Evolutionary conservation across 1,140 invertebrate species (phyloP).

Genomic region (Spodoptera frugiperda): DNA sequence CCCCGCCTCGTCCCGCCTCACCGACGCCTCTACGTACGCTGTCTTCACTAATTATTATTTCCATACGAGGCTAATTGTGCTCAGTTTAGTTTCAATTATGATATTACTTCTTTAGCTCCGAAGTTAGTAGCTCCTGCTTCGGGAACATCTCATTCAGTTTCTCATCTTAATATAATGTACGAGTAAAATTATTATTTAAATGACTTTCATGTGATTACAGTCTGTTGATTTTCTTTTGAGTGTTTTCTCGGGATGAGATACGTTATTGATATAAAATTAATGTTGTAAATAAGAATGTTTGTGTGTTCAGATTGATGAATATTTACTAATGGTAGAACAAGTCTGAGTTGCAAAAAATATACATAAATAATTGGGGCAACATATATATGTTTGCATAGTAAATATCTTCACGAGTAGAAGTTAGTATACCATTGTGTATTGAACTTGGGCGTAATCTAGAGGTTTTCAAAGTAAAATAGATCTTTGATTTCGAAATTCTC

Average conservation of each 20-base stretch:
- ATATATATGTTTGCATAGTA: too few relatives aligned
- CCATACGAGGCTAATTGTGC: conserved; percentile 28
- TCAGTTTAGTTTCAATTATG: conserved; percentile 30
- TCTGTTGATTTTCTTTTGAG: neutral
- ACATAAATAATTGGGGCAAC: too few relatives aligned
- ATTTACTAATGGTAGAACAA: too few relatives aligned
- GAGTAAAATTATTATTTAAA: neutral
- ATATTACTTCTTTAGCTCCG: conserved; percentile 21
- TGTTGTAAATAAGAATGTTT: too few relatives aligned
- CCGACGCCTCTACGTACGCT: neutral
- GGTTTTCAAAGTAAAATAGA: too few relatives aligned
- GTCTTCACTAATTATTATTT: conserved; percentile 38
- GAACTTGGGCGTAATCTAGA: too few relatives aligned
- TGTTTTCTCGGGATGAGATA: neutral
- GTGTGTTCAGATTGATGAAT: too few relatives aligned
- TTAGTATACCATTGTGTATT: too few relatives aligned
- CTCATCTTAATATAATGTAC: neutral
- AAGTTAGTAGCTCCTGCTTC: conserved; percentile 2
- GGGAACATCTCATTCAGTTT: conserved; percentile 15
- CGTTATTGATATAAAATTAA: too few relatives aligned
- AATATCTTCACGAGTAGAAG: too few relatives aligned
- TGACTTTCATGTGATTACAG: neutral
- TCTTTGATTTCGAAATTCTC: too few relatives aligned
- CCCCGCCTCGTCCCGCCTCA: neutral
- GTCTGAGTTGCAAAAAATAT: too few relatives aligned